phyloP scores from a whole-genome alignment of 2,888 invertebrate species.

The Caenorhabditis sp. region DNA sequence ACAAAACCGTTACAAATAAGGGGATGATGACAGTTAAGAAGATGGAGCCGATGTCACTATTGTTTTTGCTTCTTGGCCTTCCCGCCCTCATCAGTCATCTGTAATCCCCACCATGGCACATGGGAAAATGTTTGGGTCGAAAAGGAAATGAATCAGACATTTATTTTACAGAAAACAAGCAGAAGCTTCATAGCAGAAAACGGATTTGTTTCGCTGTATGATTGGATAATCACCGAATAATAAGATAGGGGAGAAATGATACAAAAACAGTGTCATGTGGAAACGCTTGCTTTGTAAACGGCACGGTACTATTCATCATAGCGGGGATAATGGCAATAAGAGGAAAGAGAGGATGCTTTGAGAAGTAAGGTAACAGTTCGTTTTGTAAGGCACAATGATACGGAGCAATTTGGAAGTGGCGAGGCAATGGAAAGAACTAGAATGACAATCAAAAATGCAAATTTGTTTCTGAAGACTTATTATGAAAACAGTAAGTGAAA shows the following conservation, averaged over 20 bases:
- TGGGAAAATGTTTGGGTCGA: constrained; percentile 29
- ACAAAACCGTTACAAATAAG: constrained; percentile 21
- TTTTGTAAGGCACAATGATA: constrained; percentile 55
- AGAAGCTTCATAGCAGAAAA: constrained; percentile 7
- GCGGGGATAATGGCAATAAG: constrained; percentile 40
- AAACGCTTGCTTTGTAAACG: constrained; percentile 27
- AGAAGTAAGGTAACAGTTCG: constrained; percentile 4
- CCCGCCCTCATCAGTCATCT: constrained; percentile 49
- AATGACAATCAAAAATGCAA: constrained; percentile 28
- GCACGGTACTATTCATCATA: constrained; percentile 45
- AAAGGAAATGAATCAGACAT: constrained; percentile 34
- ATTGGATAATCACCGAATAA: constrained; percentile 46
- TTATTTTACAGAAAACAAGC: constrained; percentile 49
- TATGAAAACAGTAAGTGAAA: constrained; percentile 52
- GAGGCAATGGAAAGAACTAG: background rate
- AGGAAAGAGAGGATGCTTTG: background rate
- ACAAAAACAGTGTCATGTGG: constrained; percentile 51
- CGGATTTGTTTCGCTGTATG: constrained; percentile 40
- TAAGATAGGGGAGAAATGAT: constrained; percentile 11
- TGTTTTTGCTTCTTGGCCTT: constrained; percentile 25
- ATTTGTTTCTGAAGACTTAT: constrained; percentile 29
- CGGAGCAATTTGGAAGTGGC: constrained; percentile 43
- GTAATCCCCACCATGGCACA: constrained; percentile 37
- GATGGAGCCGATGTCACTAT: constrained; percentile 14
- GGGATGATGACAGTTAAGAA: constrained; percentile 33